Evolutionary conservation across 2,888 invertebrate genomes (phyloP).

Genomic region (Catocala fraxini): DNA sequence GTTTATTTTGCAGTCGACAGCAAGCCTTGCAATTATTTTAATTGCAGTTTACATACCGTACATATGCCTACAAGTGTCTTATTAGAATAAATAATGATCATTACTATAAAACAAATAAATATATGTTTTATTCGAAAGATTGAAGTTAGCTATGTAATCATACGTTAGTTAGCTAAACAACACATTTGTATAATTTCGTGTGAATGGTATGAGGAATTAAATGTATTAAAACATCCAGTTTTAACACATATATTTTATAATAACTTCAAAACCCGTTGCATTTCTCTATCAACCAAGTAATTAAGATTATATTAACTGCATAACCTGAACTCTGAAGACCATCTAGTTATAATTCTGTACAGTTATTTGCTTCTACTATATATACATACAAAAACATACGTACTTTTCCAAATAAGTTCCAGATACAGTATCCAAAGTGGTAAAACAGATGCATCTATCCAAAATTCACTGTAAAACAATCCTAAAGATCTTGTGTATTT

Average conservation of each 20-base stretch:
- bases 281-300: not conserved
- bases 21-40: conserved; percentile 11
- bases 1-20: not conserved
- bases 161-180: too few relatives aligned
- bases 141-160: not conserved
- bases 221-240: too few relatives aligned
- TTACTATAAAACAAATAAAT: not conserved
- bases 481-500: conserved; percentile 50
- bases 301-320: not conserved
- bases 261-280: not conserved
- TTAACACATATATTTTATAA: too few relatives aligned
- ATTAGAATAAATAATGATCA: too few relatives aligned
- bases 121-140: conserved; percentile 4
- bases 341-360: conserved; percentile 20
- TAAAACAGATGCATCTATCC: conserved; percentile 59
- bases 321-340: not conserved
- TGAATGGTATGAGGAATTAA: too few relatives aligned
- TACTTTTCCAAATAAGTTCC: conserved; percentile 61
- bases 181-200: too few relatives aligned
- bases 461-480: conserved; percentile 53
- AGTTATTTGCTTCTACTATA: conserved; percentile 31
- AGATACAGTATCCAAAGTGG: conserved; percentile 49
- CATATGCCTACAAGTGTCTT: too few relatives aligned
- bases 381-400: conserved; percentile 47
- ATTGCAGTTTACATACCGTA: conserved; percentile 7